Evolutionary conservation across 2,888 invertebrate species (phyloP).

Genomic region (Ophioninae sp.): DNA sequence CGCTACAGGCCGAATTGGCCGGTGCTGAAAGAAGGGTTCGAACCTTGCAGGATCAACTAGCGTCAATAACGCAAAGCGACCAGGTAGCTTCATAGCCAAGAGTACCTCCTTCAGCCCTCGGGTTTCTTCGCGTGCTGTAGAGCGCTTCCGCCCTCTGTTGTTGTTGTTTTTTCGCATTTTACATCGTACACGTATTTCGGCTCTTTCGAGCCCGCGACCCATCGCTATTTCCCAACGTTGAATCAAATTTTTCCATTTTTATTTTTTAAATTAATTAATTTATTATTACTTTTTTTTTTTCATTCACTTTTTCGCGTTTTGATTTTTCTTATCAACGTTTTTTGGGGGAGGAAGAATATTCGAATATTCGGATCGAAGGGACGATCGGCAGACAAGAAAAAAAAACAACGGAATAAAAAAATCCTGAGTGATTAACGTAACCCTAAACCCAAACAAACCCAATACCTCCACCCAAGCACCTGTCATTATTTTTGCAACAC

Average conservation of each 20-base stretch:
- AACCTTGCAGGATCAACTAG: conserved; percentile 84
- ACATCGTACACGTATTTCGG: conserved; percentile 11
- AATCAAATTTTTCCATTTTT: background rate
- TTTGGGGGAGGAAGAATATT: too few relatives aligned
- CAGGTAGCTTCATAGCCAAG: conserved; percentile 69
- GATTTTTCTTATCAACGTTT: background rate
- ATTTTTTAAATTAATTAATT: too few relatives aligned
- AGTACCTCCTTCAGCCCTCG: background rate
- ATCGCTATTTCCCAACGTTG: background rate
- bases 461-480: background rate
- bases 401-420: too few relatives aligned
- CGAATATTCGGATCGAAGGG: too few relatives aligned
- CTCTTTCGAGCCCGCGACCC: background rate
- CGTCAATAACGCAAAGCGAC: conserved; percentile 76
- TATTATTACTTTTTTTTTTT: too few relatives aligned
- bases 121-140: conserved; percentile 32
- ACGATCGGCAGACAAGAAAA: too few relatives aligned
- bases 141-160: conserved; percentile 48
- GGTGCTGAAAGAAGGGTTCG: conserved; percentile 85
- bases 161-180: conserved; percentile 31
- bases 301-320: conserved; percentile 4
- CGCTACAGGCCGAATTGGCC: conserved; percentile 82
- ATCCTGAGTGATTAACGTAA: too few relatives aligned
- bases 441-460: too few relatives aligned
- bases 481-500: background rate